Percentiles rank a stretch among this genome's conserved stretches.
Conservation (phyloP, 2,113 vertebrate genomes). For the Cepphus grylle region DNA sequence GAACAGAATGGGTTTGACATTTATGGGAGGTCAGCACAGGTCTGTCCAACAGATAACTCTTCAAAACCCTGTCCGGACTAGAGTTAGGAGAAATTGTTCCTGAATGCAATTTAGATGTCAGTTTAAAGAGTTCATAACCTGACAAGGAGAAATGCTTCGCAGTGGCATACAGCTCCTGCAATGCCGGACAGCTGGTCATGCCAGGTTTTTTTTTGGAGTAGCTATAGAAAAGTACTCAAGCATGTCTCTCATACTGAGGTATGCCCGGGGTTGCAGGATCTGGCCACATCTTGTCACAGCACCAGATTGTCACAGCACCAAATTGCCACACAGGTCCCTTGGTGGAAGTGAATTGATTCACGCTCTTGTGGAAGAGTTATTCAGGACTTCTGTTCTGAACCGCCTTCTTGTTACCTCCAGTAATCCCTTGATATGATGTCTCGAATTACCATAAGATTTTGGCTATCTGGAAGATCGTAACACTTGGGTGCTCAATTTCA, state of each 20-base stretch:
- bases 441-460: neutral
- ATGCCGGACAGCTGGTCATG: neutral
- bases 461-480: neutral
- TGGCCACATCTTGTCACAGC: neutral
- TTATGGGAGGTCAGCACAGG: neutral
- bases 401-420: neutral
- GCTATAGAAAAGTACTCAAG: neutral
- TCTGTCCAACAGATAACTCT: neutral
- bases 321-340: neutral
- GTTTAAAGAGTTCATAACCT: neutral
- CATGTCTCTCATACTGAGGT: neutral
- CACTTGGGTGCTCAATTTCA: neutral
- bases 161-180: neutral
- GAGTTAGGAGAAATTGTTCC: neutral
- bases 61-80: neutral
- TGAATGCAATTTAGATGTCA: neutral
- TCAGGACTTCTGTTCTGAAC: neutral
- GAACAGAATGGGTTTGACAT: neutral
- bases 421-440: neutral
- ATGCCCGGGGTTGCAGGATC: neutral
- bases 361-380: neutral
- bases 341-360: neutral
- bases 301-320: neutral
- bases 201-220: neutral
- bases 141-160: neutral